phyloP scores from a whole-genome alignment of 1,140 invertebrate species.

The Macrocentrus cingulum region DNA sequence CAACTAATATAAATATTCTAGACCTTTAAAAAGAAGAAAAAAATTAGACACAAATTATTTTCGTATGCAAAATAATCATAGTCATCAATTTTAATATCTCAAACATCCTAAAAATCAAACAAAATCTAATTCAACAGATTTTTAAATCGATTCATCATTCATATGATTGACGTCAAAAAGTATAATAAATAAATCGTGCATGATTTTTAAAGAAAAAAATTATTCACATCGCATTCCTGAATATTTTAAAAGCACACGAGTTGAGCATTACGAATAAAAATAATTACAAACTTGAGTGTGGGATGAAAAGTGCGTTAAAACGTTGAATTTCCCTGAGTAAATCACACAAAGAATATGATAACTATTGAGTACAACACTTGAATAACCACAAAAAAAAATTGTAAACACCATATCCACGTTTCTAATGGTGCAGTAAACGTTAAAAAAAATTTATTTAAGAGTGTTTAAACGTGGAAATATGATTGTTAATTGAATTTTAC shows the following conservation, averaged over 20 bases:
- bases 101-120: not conserved
- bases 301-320: constrained; percentile 15
- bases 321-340: no score
- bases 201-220: not conserved
- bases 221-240: constrained; percentile 8
- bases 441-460: no score
- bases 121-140: not conserved
- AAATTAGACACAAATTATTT: not conserved
- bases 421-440: no score
- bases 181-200: not conserved
- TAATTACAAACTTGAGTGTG: not conserved
- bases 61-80: not conserved
- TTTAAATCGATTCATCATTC: not conserved
- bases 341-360: no score
- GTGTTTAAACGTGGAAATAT: not conserved
- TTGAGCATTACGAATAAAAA: not conserved
- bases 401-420: no score
- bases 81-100: not conserved
- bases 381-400: no score
- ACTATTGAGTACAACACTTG: no score
- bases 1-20: constrained; percentile 4
- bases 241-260: not conserved
- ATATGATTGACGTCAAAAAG: not conserved
- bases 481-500: not conserved
- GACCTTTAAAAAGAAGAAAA: no score